Evolutionary conservation across 2,888 invertebrate genomes (phyloP).

Genomic region (Pyrocoelia pectoralis): DNA sequence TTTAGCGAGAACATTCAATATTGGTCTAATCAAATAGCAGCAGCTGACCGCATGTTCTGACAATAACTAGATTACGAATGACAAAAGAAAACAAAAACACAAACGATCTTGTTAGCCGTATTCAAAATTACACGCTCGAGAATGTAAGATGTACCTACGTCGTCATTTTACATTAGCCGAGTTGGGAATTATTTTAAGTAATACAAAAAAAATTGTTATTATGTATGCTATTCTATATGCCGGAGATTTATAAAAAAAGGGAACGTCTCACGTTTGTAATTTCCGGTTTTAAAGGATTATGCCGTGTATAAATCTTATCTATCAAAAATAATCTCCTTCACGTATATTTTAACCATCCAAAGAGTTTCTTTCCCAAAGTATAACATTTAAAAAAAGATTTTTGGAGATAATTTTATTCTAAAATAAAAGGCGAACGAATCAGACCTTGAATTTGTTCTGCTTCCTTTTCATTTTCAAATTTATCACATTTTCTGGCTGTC

Average conservation of each 20-base stretch:
- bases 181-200: background rate
- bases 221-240: background rate
- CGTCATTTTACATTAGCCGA: background rate
- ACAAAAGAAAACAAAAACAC: conserved; percentile 43
- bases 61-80: conserved; percentile 45
- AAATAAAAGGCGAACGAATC: background rate
- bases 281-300: conserved; percentile 45
- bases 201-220: conserved; percentile 1
- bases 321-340: conserved; percentile 44
- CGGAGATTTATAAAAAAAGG: conserved; percentile 25
- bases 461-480: background rate
- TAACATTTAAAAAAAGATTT: conserved; percentile 22
- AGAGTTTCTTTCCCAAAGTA: conserved; percentile 30
- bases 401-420: background rate
- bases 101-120: conserved; percentile 30
- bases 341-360: conserved; percentile 43
- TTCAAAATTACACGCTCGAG: conserved; percentile 3
- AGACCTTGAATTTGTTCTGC: background rate
- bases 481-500: background rate
- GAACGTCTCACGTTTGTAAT: conserved; percentile 36
- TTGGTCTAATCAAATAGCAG: conserved; percentile 49
- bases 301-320: conserved; percentile 46
- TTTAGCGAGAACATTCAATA: conserved; percentile 48
- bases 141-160: background rate
- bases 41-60: conserved; percentile 45